These are phyloP conservation scores for Aporrectodea caliginosa DNA, from an alignment of 1,140 invertebrate species.

Conservation along the genomic window DNA sequence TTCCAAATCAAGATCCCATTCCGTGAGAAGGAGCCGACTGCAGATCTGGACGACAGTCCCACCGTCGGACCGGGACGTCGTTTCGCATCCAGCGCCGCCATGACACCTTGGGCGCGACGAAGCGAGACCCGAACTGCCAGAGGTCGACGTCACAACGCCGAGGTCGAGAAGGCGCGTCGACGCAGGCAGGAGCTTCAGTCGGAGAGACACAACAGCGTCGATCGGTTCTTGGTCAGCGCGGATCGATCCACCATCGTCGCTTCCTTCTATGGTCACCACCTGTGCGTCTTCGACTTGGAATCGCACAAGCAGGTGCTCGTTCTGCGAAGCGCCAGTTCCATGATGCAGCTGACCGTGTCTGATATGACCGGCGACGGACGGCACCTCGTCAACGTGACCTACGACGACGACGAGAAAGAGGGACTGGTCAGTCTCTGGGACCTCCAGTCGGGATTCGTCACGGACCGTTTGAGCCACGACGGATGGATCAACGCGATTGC, in stretches of 20 bases:
- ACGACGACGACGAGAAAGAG: slow-evolving; percentile 50
- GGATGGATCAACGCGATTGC: slow-evolving; percentile 48
- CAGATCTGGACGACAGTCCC: background rate
- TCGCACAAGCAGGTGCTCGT: slow-evolving; percentile 43
- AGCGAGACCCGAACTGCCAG: slow-evolving; percentile 42
- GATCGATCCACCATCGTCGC: slow-evolving; percentile 49
- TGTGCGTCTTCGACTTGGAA: slow-evolving; percentile 50
- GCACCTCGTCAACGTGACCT: slow-evolving; percentile 50
- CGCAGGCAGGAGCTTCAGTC: slow-evolving; percentile 42
- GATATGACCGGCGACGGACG: slow-evolving; percentile 46
- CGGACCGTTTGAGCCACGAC: slow-evolving; percentile 48
- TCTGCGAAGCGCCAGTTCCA: slow-evolving; percentile 46
- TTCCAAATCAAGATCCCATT: slow-evolving; percentile 41
- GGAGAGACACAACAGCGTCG: slow-evolving; percentile 51
- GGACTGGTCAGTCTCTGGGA: slow-evolving; percentile 55
- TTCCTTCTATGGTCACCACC: slow-evolving; percentile 52
- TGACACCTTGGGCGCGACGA: slow-evolving; percentile 50
- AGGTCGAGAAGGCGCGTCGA: slow-evolving; percentile 41
- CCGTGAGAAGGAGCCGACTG: background rate
- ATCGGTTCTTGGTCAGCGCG: slow-evolving; percentile 48
- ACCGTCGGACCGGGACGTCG: slow-evolving; percentile 5
- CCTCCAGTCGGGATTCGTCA: slow-evolving; percentile 43
- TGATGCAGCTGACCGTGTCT: slow-evolving; percentile 48
- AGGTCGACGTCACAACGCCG: slow-evolving; percentile 39
- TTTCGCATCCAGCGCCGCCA: slow-evolving; percentile 39